Conservation (phyloP, 2,888 invertebrate species). For the Salticus scenicus region DNA sequence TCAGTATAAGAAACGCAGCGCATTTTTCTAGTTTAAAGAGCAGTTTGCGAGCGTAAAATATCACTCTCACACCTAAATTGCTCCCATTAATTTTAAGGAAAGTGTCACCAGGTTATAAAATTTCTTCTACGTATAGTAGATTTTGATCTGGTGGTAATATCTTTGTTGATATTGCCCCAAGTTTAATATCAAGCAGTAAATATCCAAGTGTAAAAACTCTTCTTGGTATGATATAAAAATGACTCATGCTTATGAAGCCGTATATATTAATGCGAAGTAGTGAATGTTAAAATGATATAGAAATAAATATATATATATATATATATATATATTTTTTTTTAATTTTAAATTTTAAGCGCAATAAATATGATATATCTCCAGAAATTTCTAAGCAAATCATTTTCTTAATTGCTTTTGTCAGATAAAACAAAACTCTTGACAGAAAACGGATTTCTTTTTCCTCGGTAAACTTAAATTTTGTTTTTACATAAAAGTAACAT, state of each 20-base stretch:
- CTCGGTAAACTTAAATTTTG: too few species aligned
- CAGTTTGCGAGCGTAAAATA: conserved; percentile 57
- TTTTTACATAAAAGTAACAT: too few species aligned
- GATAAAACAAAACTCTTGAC: too few species aligned
- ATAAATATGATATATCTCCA: too few species aligned
- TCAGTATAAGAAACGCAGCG: conserved; percentile 53
- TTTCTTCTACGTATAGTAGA: conserved; percentile 51
- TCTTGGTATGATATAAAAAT: conserved; percentile 18
- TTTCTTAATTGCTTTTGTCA: too few species aligned
- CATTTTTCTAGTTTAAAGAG: conserved; percentile 45
- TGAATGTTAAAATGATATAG: too few species aligned
- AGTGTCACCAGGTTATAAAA: conserved; percentile 60
- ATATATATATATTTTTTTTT: too few species aligned
- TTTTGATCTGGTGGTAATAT: conserved; percentile 57
- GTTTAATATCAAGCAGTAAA: conserved; percentile 37
- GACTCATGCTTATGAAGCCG: not conserved
- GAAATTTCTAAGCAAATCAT: too few species aligned
- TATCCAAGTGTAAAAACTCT: conserved; percentile 34
- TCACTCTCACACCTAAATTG: conserved; percentile 53
- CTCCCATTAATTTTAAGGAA: conserved; percentile 64
- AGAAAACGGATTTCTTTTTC: too few species aligned
- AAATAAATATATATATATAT: too few species aligned
- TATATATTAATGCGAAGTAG: too few species aligned
- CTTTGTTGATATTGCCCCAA: conserved; percentile 31
- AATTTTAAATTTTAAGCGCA: too few species aligned